phyloP scores from a whole-genome alignment of 2,797 vertebrate species.

The Typhlichthys subterraneus region DNA sequence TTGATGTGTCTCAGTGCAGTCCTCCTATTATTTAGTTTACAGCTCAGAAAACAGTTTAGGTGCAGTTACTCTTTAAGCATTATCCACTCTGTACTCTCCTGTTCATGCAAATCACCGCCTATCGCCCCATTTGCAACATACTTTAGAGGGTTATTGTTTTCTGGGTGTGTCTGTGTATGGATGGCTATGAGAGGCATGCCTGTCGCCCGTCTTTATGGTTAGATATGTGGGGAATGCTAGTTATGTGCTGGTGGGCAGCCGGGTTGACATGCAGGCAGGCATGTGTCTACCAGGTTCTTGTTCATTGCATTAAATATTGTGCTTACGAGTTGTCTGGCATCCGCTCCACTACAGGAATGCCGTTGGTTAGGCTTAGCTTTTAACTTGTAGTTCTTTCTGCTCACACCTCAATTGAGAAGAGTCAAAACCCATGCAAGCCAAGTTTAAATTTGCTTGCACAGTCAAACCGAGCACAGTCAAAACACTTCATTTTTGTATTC shows the following conservation, averaged over 20 bases:
- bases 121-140: constrained; percentile 50
- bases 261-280: constrained; percentile 31
- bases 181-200: constrained; percentile 58
- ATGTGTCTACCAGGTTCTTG: constrained; percentile 43
- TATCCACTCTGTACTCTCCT: too few species aligned
- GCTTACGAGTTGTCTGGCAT: background rate
- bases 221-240: constrained; percentile 73
- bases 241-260: constrained; percentile 73
- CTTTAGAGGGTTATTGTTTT: constrained; percentile 58
- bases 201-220: constrained; percentile 63
- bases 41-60: too few species aligned
- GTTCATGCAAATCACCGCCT: constrained; percentile 41
- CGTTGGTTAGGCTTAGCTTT: constrained; percentile 2
- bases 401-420: too few species aligned
- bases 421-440: too few species aligned
- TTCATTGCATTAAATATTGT: constrained; percentile 13
- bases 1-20: too few species aligned
- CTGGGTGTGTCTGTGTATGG: constrained; percentile 39
- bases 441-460: too few species aligned
- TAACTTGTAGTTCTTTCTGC: background rate
- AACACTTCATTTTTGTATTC: too few species aligned
- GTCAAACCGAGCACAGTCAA: too few species aligned
- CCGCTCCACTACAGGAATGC: constrained; percentile 16
- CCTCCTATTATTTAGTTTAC: too few species aligned
- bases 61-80: too few species aligned